Percentiles rank a stretch among this genome's conserved stretches.
Conservation (phyloP, 2,113 vertebrate species). For the Austrofundulus limnaeus region DNA sequence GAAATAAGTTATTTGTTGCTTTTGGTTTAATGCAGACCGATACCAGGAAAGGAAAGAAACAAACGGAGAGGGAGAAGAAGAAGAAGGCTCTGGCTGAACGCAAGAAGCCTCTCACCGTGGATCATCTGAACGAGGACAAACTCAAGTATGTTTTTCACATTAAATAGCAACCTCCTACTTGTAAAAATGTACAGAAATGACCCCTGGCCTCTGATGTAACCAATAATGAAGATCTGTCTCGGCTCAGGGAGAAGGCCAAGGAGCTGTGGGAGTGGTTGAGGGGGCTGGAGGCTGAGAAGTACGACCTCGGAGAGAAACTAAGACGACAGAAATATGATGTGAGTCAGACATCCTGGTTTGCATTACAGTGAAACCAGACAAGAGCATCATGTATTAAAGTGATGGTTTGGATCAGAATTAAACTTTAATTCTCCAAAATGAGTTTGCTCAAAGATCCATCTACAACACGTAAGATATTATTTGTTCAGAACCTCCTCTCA, state of each 20-base stretch:
- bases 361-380: background rate
- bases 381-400: too few relatives aligned
- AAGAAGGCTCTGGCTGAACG: conserved; percentile 95
- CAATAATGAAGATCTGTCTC: background rate
- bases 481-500: too few relatives aligned
- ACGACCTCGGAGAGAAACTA: conserved; percentile 91
- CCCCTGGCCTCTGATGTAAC: background rate
- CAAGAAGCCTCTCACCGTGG: conserved; percentile 84
- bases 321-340: conserved; percentile 96
- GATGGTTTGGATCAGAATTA: too few relatives aligned
- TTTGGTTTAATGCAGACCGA: conserved; percentile 78
- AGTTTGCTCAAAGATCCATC: too few relatives aligned
- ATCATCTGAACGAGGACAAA: conserved; percentile 90
- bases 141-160: conserved; percentile 80
- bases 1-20: background rate
- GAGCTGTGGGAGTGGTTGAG: conserved; percentile 91
- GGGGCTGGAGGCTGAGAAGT: conserved; percentile 92
- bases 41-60: conserved; percentile 87
- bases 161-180: background rate
- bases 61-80: conserved; percentile 96
- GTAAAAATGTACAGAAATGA: background rate
- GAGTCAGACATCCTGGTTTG: conserved; percentile 52
- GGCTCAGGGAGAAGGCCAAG: conserved; percentile 87
- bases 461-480: too few relatives aligned
- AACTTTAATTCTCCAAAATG: too few relatives aligned